phyloP scores from a whole-genome alignment of 64 coral and sea anemone genomes.

The Trachythela sp. region DNA sequence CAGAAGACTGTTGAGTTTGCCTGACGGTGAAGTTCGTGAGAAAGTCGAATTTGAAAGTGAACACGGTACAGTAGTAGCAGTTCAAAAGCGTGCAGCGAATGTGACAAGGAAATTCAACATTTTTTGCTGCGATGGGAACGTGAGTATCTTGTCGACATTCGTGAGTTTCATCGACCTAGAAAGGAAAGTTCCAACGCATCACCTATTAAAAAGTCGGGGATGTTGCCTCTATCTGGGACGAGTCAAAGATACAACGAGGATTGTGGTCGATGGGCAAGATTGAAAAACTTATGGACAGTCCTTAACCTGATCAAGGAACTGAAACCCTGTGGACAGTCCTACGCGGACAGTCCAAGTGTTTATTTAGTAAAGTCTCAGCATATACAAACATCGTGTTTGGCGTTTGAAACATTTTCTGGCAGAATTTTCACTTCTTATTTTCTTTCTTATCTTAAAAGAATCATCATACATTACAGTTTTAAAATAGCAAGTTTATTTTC shows the following conservation, averaged over 20 bases:
- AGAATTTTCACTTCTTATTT: too few relatives aligned
- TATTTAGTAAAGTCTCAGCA: too few relatives aligned
- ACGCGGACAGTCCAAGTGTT: too few relatives aligned
- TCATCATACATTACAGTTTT: too few relatives aligned
- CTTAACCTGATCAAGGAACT: too few relatives aligned
- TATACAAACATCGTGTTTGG: too few relatives aligned
- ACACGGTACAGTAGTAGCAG: background rate
- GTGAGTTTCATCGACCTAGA: slow-evolving; percentile 36
- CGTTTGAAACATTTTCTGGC: too few relatives aligned
- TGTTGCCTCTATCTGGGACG: slow-evolving; percentile 31
- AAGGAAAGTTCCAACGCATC: slow-evolving; percentile 13
- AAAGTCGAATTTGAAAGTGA: slow-evolving; percentile 10
- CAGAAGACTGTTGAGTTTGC: slow-evolving; percentile 17
- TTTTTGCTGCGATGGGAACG: slow-evolving; percentile 52
- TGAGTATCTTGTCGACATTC: slow-evolving; percentile 47
- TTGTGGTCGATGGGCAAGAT: slow-evolving; percentile 36
- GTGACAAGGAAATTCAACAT: slow-evolving; percentile 36
- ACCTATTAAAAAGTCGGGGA: slow-evolving; percentile 30
- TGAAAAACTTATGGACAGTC: slow-evolving; percentile 27
- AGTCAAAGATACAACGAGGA: slow-evolving; percentile 28
- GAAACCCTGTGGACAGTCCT: too few relatives aligned
- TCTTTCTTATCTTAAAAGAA: too few relatives aligned
- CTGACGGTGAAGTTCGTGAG: slow-evolving; percentile 6
- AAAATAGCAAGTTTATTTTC: too few relatives aligned
- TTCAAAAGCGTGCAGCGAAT: slow-evolving; percentile 6